Conservation (phyloP, 2,113 vertebrate genomes). For the Neogobius melanostomus region DNA sequence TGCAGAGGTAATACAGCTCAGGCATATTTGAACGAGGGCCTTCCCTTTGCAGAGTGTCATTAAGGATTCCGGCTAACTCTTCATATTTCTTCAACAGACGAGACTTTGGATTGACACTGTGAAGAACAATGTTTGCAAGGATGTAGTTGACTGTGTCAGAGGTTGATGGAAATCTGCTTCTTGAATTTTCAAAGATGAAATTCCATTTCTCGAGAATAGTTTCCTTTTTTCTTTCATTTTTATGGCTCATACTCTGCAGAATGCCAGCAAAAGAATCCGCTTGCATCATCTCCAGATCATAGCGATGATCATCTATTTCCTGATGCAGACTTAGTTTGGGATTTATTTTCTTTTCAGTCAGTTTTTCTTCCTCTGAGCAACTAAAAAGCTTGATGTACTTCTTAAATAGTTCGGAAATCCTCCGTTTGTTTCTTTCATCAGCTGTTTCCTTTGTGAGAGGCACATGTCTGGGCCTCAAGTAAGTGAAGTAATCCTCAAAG, state of each 20-base stretch:
- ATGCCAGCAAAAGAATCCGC: slow-evolving; percentile 55
- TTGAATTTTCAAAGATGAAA: slow-evolving; percentile 20
- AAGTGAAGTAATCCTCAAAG: slow-evolving; percentile 54
- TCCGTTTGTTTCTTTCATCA: slow-evolving; percentile 44
- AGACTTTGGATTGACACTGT: slow-evolving; percentile 36
- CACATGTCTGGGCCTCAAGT: slow-evolving; percentile 31
- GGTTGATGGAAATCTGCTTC: not conserved
- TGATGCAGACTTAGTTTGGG: slow-evolving; percentile 42
- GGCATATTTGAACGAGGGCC: slow-evolving; percentile 34
- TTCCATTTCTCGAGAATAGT: slow-evolving; percentile 28
- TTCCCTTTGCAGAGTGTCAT: slow-evolving; percentile 30
- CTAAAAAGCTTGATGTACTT: slow-evolving; percentile 36
- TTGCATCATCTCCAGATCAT: slow-evolving; percentile 35
- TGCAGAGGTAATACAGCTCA: slow-evolving; percentile 55
- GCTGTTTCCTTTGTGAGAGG: slow-evolving; percentile 54
- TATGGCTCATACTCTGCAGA: slow-evolving; percentile 34
- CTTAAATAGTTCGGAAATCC: slow-evolving; percentile 34
- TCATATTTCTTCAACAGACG: slow-evolving; percentile 30
- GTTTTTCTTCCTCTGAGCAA: slow-evolving; percentile 32
- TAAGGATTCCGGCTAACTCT: slow-evolving; percentile 39
- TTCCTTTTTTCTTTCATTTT: not conserved
- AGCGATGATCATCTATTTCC: slow-evolving; percentile 21
- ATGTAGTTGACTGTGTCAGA: too few relatives aligned
- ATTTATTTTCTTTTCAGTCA: slow-evolving; percentile 32
- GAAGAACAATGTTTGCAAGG: slow-evolving; percentile 57